Percentiles rank a stretch among this genome's conserved stretches.
Evolutionary conservation across 2,888 invertebrate species (phyloP).

Genomic region (Amblyteles armatorius): DNA sequence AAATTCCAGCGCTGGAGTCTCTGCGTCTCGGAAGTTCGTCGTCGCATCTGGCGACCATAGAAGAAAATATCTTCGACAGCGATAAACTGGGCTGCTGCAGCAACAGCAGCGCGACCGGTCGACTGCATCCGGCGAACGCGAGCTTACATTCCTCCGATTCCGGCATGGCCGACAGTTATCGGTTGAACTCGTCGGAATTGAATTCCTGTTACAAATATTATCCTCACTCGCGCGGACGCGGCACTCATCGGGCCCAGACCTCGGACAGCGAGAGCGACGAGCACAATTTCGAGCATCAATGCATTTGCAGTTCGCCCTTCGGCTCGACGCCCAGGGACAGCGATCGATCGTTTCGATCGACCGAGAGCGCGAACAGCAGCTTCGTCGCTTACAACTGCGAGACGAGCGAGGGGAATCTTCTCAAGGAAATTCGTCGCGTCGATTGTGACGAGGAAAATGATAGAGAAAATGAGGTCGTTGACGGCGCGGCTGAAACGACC

Average conservation of each 20-base stretch:
- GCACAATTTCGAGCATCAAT: slow-evolving; percentile 88
- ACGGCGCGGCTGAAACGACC: slow-evolving; percentile 3
- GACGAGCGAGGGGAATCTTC: slow-evolving; percentile 68
- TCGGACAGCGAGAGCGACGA: slow-evolving; percentile 83
- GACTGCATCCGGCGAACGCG: slow-evolving; percentile 45
- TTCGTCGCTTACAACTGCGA: slow-evolving; percentile 71
- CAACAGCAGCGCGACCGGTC: slow-evolving; percentile 31
- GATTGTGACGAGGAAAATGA: slow-evolving; percentile 58
- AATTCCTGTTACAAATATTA: slow-evolving; percentile 77
- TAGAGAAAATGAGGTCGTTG: slow-evolving; percentile 11
- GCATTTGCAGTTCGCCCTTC: slow-evolving; percentile 90
- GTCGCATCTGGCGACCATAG: slow-evolving; percentile 43
- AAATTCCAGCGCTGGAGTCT: slow-evolving; percentile 49
- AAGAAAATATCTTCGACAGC: slow-evolving; percentile 48
- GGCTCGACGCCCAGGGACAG: slow-evolving; percentile 90
- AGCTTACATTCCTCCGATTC: slow-evolving; percentile 89
- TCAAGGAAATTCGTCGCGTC: neutral
- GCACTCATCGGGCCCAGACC: slow-evolving; percentile 64
- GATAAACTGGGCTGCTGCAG: slow-evolving; percentile 19
- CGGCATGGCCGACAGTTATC: slow-evolving; percentile 93
- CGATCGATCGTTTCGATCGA: slow-evolving; percentile 87
- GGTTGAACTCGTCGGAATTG: slow-evolving; percentile 79
- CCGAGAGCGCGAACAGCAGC: slow-evolving; percentile 83
- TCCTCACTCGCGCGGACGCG: slow-evolving; percentile 50
- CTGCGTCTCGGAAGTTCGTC: slow-evolving; percentile 44